phyloP scores from a whole-genome alignment of 2,888 invertebrate species.

The Octonoba sinensis region DNA sequence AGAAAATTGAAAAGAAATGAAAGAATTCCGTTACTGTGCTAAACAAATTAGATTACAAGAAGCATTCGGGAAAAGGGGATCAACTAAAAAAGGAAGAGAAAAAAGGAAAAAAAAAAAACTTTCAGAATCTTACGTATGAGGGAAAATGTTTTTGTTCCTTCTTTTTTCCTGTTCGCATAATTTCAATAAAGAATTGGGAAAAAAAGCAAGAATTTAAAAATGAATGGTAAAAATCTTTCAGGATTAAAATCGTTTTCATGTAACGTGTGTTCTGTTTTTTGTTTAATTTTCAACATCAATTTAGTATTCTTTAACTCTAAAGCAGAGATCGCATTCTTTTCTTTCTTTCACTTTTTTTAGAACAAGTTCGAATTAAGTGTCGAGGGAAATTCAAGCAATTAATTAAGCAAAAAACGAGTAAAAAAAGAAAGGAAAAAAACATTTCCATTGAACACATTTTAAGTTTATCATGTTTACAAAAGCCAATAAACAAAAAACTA shows the following conservation, averaged over 20 bases:
- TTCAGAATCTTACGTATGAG: neutral
- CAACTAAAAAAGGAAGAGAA: neutral
- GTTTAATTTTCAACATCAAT: slow-evolving; percentile 7
- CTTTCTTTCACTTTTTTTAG: neutral
- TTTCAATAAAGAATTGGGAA: neutral
- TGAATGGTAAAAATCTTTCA: neutral
- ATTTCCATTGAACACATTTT: neutral
- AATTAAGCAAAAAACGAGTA: neutral
- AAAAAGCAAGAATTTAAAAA: neutral
- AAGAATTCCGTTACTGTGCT: slow-evolving; percentile 33
- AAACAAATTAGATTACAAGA: slow-evolving; percentile 46
- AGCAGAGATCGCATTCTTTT: neutral
- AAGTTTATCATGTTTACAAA: too few relatives aligned
- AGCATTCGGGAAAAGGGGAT: slow-evolving; percentile 3
- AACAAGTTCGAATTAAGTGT: neutral
- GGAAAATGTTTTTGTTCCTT: neutral
- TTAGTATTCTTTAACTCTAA: neutral
- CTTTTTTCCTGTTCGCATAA: neutral
- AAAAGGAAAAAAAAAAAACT: slow-evolving; percentile 11
- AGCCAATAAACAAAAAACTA: too few relatives aligned
- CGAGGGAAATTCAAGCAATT: slow-evolving; percentile 6
- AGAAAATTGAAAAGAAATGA: slow-evolving; percentile 12
- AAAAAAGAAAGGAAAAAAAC: neutral
- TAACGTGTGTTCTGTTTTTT: slow-evolving; percentile 2
- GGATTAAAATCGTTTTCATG: slow-evolving; percentile 7